These are phyloP conservation scores for Mesorhabditis sp. DNA, from an alignment of 2,888 invertebrate species.

Conservation along the genomic window DNA sequence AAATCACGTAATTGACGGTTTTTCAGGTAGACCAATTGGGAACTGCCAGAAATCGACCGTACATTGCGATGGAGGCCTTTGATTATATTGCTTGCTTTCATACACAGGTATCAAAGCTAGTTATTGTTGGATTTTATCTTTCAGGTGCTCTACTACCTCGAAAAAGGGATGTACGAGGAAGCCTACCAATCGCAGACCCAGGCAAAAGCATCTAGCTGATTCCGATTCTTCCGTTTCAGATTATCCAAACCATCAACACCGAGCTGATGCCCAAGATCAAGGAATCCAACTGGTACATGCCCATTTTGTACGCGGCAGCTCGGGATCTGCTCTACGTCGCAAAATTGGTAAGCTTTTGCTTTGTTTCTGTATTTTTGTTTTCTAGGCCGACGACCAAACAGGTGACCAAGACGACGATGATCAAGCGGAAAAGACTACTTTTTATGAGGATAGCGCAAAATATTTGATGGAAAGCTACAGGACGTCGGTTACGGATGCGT, in stretches of 20 bases:
- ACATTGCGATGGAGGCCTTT: constrained; percentile 34
- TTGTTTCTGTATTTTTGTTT: background rate
- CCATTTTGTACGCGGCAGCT: constrained; percentile 83
- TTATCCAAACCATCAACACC: constrained; percentile 48
- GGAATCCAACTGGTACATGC: constrained; percentile 94
- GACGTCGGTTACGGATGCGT: constrained; percentile 50
- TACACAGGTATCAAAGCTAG: constrained; percentile 27
- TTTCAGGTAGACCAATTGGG: constrained; percentile 30
- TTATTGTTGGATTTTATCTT: background rate
- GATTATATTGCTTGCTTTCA: constrained; percentile 39
- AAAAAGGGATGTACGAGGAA: constrained; percentile 26
- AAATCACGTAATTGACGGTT: background rate
- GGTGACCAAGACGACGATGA: constrained; percentile 29
- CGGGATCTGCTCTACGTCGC: constrained; percentile 78
- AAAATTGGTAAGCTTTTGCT: constrained; percentile 58
- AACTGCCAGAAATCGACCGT: constrained; percentile 25
- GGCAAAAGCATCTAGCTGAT: constrained; percentile 17
- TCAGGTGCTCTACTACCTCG: constrained; percentile 39
- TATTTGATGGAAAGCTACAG: constrained; percentile 51
- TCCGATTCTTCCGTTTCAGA: constrained; percentile 23
- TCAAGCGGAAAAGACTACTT: constrained; percentile 34
- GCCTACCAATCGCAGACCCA: constrained; percentile 41
- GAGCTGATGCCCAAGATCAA: constrained; percentile 77
- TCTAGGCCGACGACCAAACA: constrained; percentile 34
- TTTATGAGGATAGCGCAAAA: constrained; percentile 44